These are phyloP conservation scores for Ophion ellenae DNA, from an alignment of 2,888 invertebrate species.

Conservation along the genomic window DNA sequence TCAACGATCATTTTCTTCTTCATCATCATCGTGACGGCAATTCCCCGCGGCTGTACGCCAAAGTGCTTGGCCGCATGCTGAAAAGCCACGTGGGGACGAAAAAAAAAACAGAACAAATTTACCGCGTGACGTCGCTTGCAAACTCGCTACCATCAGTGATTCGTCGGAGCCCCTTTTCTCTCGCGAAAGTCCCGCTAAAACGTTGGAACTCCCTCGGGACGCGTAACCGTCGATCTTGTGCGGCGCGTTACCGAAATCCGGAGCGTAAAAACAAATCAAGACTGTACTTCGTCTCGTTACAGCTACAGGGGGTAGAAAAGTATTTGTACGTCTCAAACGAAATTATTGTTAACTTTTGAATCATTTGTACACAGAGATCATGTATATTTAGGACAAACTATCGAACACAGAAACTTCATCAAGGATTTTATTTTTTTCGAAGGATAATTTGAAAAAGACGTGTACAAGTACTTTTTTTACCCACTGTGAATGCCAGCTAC, in stretches of 20 bases:
- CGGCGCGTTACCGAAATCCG: background rate
- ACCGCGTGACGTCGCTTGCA: background rate
- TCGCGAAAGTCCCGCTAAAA: background rate
- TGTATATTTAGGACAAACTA: too few species aligned
- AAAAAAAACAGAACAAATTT: background rate
- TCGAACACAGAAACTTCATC: too few species aligned
- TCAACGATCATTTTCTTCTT: slow-evolving; percentile 27
- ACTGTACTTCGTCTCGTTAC: background rate
- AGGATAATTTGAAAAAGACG: too few species aligned
- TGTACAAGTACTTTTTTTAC: too few species aligned
- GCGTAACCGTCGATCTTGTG: background rate
- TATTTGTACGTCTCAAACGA: too few species aligned
- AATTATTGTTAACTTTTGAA: too few species aligned
- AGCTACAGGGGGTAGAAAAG: too few species aligned
- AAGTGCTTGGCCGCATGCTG: background rate
- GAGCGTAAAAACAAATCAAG: background rate
- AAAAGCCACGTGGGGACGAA: background rate
- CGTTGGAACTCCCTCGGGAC: background rate
- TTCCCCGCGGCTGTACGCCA: slow-evolving; percentile 18
- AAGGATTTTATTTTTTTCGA: too few species aligned
- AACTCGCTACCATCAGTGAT: background rate
- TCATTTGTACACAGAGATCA: too few species aligned
- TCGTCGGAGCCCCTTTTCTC: background rate
- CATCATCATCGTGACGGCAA: slow-evolving; percentile 17
- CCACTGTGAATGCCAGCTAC: too few species aligned